Evolutionary conservation across 2,797 vertebrate genomes (phyloP), one percentile per base, ranked within the genome.

Genomic region (Anguilla megastoma): DNA sequence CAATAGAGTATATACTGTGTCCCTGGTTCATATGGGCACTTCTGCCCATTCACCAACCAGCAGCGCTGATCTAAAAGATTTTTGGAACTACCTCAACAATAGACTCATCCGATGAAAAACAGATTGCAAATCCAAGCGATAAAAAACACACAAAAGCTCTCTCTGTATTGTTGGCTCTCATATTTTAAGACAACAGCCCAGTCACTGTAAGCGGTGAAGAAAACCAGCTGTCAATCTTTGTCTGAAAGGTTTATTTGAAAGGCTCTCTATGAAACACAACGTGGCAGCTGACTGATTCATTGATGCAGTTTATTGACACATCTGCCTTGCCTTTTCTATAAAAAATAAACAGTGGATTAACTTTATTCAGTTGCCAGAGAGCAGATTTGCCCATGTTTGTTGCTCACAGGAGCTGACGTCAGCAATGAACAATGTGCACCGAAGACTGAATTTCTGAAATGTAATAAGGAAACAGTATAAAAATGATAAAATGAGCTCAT

Each of bases 311-410:
- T 45, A 45, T 45, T 52, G 50, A 52, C 10, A 52, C 41, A 45
- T 45, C 41, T 45, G 41, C 60, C 4, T 18, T 24, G 24, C 16
- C 18, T 4, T 18, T 4, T 63, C 18, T 24, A 24, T 24, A 63
- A 63, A 63, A 63, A 63, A 12, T 12, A 58, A 24, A 4, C 16
- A 21, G 24, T 18, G 16, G 60, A 18, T 63, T 63, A 18, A 63
- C 24, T 4, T 24, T 4, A 18, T 63, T 18, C 16, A 18, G 89
- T 90, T 90, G 92, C 93, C 90, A 93, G 84, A n/a, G 2, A 85
- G 89, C 36, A 27, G 50, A 52, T 52, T 52, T 52, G 9, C 41
- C 41, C 41, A 52, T 52, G 50, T 52, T 12, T 52, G 7, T 52
- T 12, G 10, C 50, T 52, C 50, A 52, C 50, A 8, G 10, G 50